Evolutionary conservation across 2,113 vertebrate genomes (phyloP).

Genomic region (Crypturellus undulatus): DNA sequence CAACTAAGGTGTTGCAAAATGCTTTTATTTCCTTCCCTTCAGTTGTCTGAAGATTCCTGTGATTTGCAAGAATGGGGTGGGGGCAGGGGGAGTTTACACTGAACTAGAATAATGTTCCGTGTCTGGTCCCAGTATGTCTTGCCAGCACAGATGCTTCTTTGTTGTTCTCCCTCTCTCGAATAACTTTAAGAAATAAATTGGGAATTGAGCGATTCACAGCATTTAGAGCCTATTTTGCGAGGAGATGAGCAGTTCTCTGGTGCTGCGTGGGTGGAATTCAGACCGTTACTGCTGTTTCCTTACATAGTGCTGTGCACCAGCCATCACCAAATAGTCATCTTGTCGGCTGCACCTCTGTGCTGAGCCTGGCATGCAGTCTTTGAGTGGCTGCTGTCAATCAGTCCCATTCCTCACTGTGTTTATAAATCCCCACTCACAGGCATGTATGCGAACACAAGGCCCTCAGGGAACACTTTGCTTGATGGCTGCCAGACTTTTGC

Average conservation of each 20-base stretch:
- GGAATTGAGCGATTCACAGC: constrained; percentile 26
- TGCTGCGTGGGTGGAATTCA: background rate
- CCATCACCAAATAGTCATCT: background rate
- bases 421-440: rapidly evolving
- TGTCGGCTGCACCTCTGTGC: background rate
- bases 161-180: constrained; percentile 38
- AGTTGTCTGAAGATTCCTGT: constrained; percentile 27
- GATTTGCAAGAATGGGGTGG: background rate
- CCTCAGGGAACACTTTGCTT: background rate
- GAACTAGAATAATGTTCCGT: background rate
- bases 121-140: background rate
- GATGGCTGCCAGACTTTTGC: background rate
- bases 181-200: constrained; percentile 55
- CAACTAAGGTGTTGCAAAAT: background rate
- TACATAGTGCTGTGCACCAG: background rate
- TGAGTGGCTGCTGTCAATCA: background rate
- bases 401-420: rapidly evolving
- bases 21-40: background rate
- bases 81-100: constrained; percentile 14
- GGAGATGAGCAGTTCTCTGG: background rate
- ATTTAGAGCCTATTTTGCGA: background rate
- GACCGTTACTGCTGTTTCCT: background rate
- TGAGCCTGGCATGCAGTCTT: background rate
- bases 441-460: rapidly evolving
- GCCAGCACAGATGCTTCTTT: background rate